A percentile compares a stretch with the other conserved stretches of the same genome.
phyloP scores from a whole-genome alignment of 2,113 vertebrate species.

The Halcyon senegalensis region DNA sequence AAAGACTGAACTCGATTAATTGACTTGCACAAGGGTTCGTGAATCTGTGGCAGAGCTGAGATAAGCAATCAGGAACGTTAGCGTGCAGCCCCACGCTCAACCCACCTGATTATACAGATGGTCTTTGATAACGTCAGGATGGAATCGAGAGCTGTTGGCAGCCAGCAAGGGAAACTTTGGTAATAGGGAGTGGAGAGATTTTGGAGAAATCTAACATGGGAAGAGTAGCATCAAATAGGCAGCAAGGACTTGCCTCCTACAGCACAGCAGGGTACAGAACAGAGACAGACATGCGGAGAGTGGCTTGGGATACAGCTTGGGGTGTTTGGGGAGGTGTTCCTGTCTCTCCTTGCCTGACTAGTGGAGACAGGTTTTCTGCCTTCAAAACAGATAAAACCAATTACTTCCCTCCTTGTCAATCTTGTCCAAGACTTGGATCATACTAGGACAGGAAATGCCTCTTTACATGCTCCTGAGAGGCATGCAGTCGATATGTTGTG shows the following conservation, averaged over 20 bases:
- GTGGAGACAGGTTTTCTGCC: not conserved
- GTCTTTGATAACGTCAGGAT: not conserved
- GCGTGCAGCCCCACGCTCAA: not conserved
- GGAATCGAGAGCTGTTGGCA: not conserved
- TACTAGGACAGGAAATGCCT: not conserved
- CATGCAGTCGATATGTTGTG: not conserved
- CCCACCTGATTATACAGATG: not conserved
- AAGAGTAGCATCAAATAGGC: not conserved
- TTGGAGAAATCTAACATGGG: not conserved
- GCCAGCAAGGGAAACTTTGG: not conserved
- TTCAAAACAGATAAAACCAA: not conserved
- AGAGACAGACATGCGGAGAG: not conserved
- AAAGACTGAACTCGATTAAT: not conserved
- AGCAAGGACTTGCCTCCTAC: not conserved
- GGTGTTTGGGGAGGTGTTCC: not conserved
- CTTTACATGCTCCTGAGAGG: fast-evolving
- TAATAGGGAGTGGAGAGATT: not conserved
- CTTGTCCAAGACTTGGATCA: not conserved
- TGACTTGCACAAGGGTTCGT: constrained; percentile 2
- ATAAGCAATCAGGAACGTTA: not conserved
- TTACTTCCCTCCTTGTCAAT: not conserved
- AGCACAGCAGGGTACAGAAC: fast-evolving
- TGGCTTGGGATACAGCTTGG: not conserved
- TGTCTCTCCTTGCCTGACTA: not conserved
- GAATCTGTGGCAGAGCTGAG: not conserved